phyloP scores from a whole-genome alignment of 2,888 invertebrate species.

The Lissocephala sabroskyi region DNA sequence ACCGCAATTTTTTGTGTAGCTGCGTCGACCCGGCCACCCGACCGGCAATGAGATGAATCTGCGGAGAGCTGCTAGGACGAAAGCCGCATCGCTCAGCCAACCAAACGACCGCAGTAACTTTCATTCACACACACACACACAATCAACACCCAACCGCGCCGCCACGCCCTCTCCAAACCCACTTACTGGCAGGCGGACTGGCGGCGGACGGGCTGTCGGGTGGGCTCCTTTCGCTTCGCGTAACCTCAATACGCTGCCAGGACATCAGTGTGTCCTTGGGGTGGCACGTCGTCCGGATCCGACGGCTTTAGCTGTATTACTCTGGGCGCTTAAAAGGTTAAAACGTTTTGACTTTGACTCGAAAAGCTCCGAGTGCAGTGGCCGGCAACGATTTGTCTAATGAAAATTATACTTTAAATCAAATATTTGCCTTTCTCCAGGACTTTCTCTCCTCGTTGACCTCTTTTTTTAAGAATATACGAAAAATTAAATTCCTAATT shows the following conservation, averaged over 20 bases:
- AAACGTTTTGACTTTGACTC: conserved; percentile 47
- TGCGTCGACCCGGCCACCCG: too few species aligned
- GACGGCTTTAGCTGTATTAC: conserved; percentile 53
- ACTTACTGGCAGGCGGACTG: too few species aligned
- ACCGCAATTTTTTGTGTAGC: too few species aligned
- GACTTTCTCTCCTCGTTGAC: too few species aligned
- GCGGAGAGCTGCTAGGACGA: too few species aligned
- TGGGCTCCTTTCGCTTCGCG: conserved; percentile 37
- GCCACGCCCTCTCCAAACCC: too few species aligned
- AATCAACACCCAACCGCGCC: too few species aligned
- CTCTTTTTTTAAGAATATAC: too few species aligned
- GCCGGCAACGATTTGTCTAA: conserved; percentile 33
- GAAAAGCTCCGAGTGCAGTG: conserved; percentile 7
- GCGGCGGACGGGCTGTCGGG: background rate
- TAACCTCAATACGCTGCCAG: conserved; percentile 57
- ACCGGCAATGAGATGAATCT: too few species aligned
- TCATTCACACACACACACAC: conserved; percentile 1
- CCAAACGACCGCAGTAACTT: too few species aligned
- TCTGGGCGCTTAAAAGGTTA: conserved; percentile 57
- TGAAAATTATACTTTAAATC: conserved; percentile 42
- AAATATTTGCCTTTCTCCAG: conserved; percentile 21
- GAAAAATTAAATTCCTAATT: too few species aligned
- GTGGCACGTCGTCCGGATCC: background rate
- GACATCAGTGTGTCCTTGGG: conserved; percentile 18
- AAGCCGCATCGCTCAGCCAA: too few species aligned